These are phyloP conservation scores for Cheilosia urbana DNA, from an alignment of 2,888 invertebrate genomes.

Conservation along the genomic window DNA sequence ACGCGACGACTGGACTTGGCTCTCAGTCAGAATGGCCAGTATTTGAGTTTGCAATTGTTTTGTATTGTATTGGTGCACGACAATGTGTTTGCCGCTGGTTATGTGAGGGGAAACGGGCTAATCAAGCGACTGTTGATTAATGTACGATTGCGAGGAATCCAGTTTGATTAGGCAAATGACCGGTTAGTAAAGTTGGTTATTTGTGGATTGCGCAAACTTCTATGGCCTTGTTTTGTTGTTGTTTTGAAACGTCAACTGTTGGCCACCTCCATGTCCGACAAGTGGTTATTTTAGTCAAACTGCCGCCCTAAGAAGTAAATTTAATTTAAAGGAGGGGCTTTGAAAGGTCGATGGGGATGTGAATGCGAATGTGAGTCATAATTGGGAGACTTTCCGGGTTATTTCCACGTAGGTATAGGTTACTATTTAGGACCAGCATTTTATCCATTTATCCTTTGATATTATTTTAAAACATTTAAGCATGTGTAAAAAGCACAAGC, in stretches of 20 bases:
- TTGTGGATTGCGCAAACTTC: conserved; percentile 27
- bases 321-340: neutral
- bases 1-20: neutral
- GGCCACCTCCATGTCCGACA: neutral
- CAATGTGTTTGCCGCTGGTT: neutral
- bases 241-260: conserved; percentile 3
- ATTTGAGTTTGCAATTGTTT: conserved; percentile 44
- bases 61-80: conserved; percentile 25
- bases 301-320: neutral
- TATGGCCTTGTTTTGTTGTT: conserved; percentile 22
- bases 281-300: neutral
- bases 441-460: too few relatives aligned
- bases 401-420: too few relatives aligned
- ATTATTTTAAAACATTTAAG: neutral
- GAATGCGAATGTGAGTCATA: too few relatives aligned
- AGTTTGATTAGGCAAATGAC: conserved; percentile 61
- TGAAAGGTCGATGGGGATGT: neutral
- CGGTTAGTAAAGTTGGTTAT: conserved; percentile 42
- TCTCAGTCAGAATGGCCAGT: conserved; percentile 29
- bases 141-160: conserved; percentile 27
- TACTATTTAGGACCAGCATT: too few relatives aligned
- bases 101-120: neutral
- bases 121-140: conserved; percentile 32
- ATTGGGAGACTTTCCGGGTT: too few relatives aligned
- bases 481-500: neutral